These are phyloP conservation scores for Stenolophus ochropezus DNA, from an alignment of 2,888 invertebrate genomes.

Conservation along the genomic window DNA sequence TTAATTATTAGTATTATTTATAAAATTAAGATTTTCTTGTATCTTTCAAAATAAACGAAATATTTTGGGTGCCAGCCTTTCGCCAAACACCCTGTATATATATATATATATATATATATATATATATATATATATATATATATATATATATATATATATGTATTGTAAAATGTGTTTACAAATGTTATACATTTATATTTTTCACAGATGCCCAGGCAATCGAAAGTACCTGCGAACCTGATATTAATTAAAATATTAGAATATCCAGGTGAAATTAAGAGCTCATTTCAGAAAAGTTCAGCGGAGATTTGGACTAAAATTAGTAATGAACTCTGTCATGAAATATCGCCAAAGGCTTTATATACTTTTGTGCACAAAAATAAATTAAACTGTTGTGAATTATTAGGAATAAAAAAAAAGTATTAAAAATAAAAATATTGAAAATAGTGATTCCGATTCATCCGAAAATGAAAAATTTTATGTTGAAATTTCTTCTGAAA, in stretches of 20 bases:
- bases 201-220: background rate
- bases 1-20: too few relatives aligned
- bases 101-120: too few relatives aligned
- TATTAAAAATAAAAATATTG: background rate
- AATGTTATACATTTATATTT: background rate
- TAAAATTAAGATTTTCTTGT: too few relatives aligned
- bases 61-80: too few relatives aligned
- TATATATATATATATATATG: too few relatives aligned
- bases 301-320: background rate
- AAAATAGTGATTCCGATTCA: conserved; percentile 1
- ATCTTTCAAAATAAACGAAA: too few relatives aligned
- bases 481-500: background rate
- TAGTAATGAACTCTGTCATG: background rate
- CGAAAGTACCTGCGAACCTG: background rate
- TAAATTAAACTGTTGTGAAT: background rate
- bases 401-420: background rate
- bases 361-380: background rate
- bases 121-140: too few relatives aligned
- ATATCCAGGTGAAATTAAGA: background rate
- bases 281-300: background rate
- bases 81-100: too few relatives aligned
- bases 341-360: background rate
- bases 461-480: background rate
- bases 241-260: background rate
- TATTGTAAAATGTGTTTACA: too few relatives aligned